A percentile compares a stretch with the other conserved stretches of the same genome.
phyloP scores from a whole-genome alignment of 2,888 invertebrate species.

The Eupithecia exiguata region DNA sequence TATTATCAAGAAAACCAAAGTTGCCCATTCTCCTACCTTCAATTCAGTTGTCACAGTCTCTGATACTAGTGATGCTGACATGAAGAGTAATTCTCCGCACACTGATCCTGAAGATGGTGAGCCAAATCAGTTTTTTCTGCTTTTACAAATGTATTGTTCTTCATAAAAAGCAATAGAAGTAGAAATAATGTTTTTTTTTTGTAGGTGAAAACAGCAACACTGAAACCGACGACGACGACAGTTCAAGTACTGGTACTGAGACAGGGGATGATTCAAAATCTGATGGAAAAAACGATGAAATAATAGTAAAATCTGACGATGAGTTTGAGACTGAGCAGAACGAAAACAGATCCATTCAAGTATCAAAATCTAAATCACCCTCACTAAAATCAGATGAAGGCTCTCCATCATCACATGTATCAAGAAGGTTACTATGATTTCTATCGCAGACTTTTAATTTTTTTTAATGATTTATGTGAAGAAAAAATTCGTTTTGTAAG shows the following conservation, averaged over 20 bases:
- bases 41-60: slow-evolving; percentile 79
- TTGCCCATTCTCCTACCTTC: slow-evolving; percentile 67
- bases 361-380: slow-evolving; percentile 70
- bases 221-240: slow-evolving; percentile 81
- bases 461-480: background rate
- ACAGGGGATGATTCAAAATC: slow-evolving; percentile 75
- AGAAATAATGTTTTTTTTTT: slow-evolving; percentile 11
- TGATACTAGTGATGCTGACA: slow-evolving; percentile 79
- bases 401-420: slow-evolving; percentile 70
- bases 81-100: slow-evolving; percentile 71
- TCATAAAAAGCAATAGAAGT: background rate
- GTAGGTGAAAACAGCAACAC: slow-evolving; percentile 77
- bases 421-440: slow-evolving; percentile 60
- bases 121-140: background rate
- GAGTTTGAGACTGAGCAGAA: slow-evolving; percentile 71
- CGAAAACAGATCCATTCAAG: slow-evolving; percentile 59
- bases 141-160: background rate
- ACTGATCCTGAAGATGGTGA: slow-evolving; percentile 78
- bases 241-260: slow-evolving; percentile 71
- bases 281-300: slow-evolving; percentile 62
- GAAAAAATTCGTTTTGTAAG: background rate
- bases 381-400: slow-evolving; percentile 63
- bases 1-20: slow-evolving; percentile 69
- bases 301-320: slow-evolving; percentile 59
- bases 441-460: background rate